These are phyloP conservation scores for Eurytoma adleriae DNA, from an alignment of 2,888 invertebrate genomes.

Conservation along the genomic window DNA sequence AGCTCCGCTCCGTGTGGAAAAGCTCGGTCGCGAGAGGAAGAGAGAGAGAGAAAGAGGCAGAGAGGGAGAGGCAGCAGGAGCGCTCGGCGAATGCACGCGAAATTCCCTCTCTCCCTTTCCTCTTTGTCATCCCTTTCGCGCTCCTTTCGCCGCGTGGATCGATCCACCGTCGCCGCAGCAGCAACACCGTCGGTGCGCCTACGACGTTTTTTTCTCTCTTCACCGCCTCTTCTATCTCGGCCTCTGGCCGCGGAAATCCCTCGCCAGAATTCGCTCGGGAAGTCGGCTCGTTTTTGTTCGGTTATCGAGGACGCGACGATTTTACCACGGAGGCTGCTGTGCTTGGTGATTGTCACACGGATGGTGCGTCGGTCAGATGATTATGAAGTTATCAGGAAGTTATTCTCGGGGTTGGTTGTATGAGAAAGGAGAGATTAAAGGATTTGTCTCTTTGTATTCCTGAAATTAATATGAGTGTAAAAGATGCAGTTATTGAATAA, in stretches of 20 bases:
- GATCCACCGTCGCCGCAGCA: slow-evolving; percentile 3
- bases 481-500: too few species aligned
- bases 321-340: not conserved
- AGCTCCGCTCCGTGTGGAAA: slow-evolving; percentile 9
- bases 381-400: too few species aligned
- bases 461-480: too few species aligned
- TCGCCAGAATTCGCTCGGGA: not conserved
- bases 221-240: not conserved
- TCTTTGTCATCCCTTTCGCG: slow-evolving; percentile 21
- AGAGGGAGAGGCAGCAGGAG: too few species aligned
- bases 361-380: too few species aligned
- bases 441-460: too few species aligned
- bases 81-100: not conserved
- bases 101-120: slow-evolving; percentile 6
- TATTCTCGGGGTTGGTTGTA: too few species aligned
- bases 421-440: too few species aligned
- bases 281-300: not conserved
- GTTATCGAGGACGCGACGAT: not conserved
- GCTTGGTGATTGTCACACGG: not conserved
- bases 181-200: not conserved
- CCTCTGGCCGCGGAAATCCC: not conserved
- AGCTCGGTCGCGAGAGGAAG: not conserved
- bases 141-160: not conserved
- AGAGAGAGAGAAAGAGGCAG: not conserved
- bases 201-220: not conserved